Evolutionary conservation across 2,888 invertebrate genomes (phyloP).

Genomic region (Hypsopygia costalis): DNA sequence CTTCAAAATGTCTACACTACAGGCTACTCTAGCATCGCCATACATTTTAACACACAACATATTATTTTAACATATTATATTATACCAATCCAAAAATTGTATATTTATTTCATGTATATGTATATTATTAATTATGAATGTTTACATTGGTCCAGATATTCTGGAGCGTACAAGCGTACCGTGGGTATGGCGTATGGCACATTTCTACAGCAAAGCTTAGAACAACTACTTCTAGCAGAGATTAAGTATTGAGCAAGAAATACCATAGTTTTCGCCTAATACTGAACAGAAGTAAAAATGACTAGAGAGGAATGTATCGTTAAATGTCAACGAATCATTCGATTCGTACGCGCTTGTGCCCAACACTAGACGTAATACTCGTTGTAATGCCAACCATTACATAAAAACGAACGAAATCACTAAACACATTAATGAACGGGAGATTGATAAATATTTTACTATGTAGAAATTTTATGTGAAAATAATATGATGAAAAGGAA

Average conservation of each 20-base stretch:
- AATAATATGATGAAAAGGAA: no score
- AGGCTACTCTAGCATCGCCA: constrained; percentile 75
- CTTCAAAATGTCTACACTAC: constrained; percentile 78
- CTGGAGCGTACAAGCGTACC: constrained; percentile 56
- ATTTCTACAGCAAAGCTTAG: constrained; percentile 58
- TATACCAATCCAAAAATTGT: constrained; percentile 75
- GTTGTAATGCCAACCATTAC: no score
- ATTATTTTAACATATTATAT: constrained; percentile 63
- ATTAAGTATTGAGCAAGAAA: constrained; percentile 67
- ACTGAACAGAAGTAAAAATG: constrained; percentile 41
- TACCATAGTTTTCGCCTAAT: constrained; percentile 52
- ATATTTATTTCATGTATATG: constrained; percentile 56
- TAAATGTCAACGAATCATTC: constrained; percentile 42
- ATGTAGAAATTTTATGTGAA: no score
- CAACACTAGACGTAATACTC: background rate
- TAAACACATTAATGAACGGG: no score
- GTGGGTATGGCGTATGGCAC: constrained; percentile 66
- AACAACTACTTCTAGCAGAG: constrained; percentile 61
- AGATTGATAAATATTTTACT: no score
- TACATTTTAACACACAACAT: constrained; percentile 75
- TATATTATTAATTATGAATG: constrained; percentile 56
- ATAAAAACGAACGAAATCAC: no score
- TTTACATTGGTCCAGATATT: constrained; percentile 69
- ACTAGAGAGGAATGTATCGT: constrained; percentile 75
- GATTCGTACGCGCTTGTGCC: constrained; percentile 5